Evolutionary conservation across 1,140 invertebrate species (phyloP).

Genomic region (Micrasema minimum): DNA sequence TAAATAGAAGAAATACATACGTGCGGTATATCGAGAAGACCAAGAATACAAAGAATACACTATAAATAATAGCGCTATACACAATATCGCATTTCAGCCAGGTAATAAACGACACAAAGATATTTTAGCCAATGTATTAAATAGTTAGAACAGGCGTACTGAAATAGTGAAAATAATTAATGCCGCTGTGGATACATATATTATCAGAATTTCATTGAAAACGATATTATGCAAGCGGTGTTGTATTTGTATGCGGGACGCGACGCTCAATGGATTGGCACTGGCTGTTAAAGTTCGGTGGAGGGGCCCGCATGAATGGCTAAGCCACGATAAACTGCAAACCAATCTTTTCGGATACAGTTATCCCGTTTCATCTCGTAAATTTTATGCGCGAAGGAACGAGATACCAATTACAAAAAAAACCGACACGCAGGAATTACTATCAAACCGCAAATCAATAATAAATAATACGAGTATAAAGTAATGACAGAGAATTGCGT

Average conservation of each 20-base stretch:
- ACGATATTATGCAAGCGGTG: conserved; percentile 4
- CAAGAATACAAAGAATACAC: too few relatives aligned
- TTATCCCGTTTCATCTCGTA: too few relatives aligned
- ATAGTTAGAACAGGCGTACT: too few relatives aligned
- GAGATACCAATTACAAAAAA: too few relatives aligned
- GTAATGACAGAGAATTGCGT: not conserved
- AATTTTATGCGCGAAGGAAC: too few relatives aligned
- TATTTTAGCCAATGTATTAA: too few relatives aligned
- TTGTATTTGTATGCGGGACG: conserved; percentile 4
- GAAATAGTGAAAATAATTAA: conserved; percentile 1
- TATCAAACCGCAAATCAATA: conserved; percentile 4
- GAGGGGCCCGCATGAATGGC: conserved; percentile 15
- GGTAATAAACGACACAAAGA: not conserved
- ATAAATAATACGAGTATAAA: conserved; percentile 3
- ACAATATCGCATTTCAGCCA: not conserved
- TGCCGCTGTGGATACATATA: not conserved
- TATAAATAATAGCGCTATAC: too few relatives aligned
- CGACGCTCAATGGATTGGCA: not conserved
- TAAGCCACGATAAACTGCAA: not conserved
- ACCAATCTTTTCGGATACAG: too few relatives aligned
- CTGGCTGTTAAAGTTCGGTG: not conserved
- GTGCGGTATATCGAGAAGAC: too few relatives aligned
- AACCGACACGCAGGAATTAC: too few relatives aligned
- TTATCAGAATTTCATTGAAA: conserved; percentile 15
- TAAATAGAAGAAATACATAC: too few relatives aligned